Conservation (phyloP, 2,797 vertebrate species). For the Vultur gryphus region DNA sequence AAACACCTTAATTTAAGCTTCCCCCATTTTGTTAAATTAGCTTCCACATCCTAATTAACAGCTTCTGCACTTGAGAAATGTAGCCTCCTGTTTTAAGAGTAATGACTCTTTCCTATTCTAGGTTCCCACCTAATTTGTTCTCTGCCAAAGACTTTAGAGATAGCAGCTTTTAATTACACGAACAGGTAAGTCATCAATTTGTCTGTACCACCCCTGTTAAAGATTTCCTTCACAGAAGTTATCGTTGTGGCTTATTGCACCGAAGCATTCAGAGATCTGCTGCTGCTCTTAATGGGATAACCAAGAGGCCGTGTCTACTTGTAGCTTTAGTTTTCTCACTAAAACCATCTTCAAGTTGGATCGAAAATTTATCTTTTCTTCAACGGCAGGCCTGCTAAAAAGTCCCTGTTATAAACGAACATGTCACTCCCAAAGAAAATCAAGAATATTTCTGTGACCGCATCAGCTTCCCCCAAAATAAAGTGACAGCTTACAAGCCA, state of each 20-base stretch:
- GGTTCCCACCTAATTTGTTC: constrained; percentile 61
- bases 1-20: constrained; percentile 56
- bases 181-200: not conserved
- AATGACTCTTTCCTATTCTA: constrained; percentile 25
- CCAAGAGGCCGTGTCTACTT: not conserved
- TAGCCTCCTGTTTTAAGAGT: constrained; percentile 49
- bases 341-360: not conserved
- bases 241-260: not conserved
- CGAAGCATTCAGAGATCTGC: not conserved
- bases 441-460: not conserved
- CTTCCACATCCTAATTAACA: constrained; percentile 65
- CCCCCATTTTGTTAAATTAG: not conserved
- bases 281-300: not conserved
- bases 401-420: not conserved
- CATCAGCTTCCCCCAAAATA: not conserved
- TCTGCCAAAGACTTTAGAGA: constrained; percentile 36
- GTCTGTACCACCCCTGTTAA: not conserved
- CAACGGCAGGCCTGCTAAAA: not conserved
- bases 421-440: not conserved
- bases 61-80: constrained; percentile 61
- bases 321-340: not conserved
- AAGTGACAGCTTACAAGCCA: not conserved
- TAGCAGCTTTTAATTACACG: constrained; percentile 59
- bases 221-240: not conserved
- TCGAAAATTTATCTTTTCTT: not conserved